Percentiles rank a stretch among this genome's conserved stretches.
These are phyloP conservation scores for Habrosyne pyritoides DNA, from an alignment of 2,888 invertebrate genomes.

Conservation along the genomic window DNA sequence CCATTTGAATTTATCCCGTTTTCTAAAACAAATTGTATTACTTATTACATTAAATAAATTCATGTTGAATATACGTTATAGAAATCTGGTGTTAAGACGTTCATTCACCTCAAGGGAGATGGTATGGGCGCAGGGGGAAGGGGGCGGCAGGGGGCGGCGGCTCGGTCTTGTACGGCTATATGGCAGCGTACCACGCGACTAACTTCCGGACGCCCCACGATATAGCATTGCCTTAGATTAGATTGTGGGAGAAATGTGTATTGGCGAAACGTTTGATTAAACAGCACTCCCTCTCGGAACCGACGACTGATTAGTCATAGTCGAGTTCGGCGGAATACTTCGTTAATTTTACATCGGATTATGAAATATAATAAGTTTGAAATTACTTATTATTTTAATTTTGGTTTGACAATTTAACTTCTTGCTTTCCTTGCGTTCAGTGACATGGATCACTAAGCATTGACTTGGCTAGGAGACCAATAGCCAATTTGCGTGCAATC, in stretches of 20 bases:
- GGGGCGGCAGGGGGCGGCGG: slow-evolving; percentile 25
- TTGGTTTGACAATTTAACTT: no score
- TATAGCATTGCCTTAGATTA: slow-evolving; percentile 27
- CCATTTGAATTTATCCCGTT: no score
- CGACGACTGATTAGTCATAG: background rate
- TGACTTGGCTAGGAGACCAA: no score
- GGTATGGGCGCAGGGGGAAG: slow-evolving; percentile 20
- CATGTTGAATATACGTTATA: slow-evolving; percentile 51
- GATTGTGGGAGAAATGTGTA: slow-evolving; percentile 22
- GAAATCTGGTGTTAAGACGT: slow-evolving; percentile 59
- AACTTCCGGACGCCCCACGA: slow-evolving; percentile 31
- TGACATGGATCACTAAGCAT: no score
- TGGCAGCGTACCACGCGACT: slow-evolving; percentile 38
- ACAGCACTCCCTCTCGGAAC: slow-evolving; percentile 3
- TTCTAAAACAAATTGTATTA: no score
- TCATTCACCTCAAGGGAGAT: slow-evolving; percentile 62
- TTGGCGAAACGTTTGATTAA: slow-evolving; percentile 16
- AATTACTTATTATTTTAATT: no score
- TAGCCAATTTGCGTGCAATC: no score
- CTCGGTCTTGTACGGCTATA: slow-evolving; percentile 21
- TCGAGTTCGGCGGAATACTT: slow-evolving; percentile 9
- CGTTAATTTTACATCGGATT: no score
- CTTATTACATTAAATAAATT: slow-evolving; percentile 20
- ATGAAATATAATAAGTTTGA: background rate
- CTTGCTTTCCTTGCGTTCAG: no score